Base-by-base conservation (phyloP, 1,140 invertebrate species). In the Trinorchestia longiramus region DNA sequence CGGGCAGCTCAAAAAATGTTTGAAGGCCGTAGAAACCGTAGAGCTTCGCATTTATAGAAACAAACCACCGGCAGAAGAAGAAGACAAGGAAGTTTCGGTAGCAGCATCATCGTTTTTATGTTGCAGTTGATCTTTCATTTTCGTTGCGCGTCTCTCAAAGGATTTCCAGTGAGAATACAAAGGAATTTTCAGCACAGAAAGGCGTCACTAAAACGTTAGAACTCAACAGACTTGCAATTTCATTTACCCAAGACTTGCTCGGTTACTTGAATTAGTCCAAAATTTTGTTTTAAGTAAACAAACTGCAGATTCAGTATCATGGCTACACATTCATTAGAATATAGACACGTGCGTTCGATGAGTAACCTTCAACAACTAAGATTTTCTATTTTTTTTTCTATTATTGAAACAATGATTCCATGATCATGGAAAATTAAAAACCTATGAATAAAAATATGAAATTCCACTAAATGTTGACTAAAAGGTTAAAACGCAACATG, bases 1-100 rank as follows among this genome's bases (percentile, higher is more conserved):
- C 0, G 88, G 88, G 36, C 88, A 90, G n/a, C 43, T 90, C 28
- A 90, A 43, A 43, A 90, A 90, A 42, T 90, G 88, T 43, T 42
- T 90, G 88, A 90, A 90, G 28, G 88, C 88, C 88, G 88, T 43
- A 42, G 88, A 42, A 11, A 90, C 88, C 88, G 88, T 90, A 42
- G 88, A 90, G 88, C 41, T 90, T 43, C 88, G n/a, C 88, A 90
- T 90, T 43, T 90, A 43, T 4, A 90, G 88, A 41, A 90, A 90
- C 41, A 90, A 43, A 17, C 11, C 43, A 19, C 28, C 88, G 15
- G 88, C n/a, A n/a, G n/a, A 42, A 19, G 88, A 90, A 42, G 88
- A 43, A 42, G 88, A 41, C 41, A 53, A 19, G 47, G 62, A 19
- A 77, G 62, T 23, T 36, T 36, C 62, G 28, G 62, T 23, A 3